Conservation (phyloP, 2,888 invertebrate genomes). For the Drosophila leonis region DNA sequence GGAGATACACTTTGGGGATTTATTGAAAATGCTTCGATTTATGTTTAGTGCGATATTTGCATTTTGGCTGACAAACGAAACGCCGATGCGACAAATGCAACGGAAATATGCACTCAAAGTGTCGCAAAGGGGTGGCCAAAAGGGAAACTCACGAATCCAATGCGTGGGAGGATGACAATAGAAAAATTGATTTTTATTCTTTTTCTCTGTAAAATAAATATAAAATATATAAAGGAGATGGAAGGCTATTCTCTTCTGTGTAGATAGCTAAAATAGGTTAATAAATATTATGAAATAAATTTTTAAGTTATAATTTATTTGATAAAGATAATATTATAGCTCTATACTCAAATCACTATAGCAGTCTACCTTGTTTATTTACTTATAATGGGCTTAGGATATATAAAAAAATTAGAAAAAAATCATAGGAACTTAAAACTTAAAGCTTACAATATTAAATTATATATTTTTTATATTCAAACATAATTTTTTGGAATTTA, state of each 20-base stretch:
- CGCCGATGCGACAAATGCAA: conserved; percentile 54
- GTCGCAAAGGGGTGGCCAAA: neutral
- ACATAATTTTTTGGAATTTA: neutral
- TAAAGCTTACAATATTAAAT: no score
- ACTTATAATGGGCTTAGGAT: no score
- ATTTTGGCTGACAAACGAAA: conserved; percentile 67
- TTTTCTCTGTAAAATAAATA: neutral
- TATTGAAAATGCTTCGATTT: conserved; percentile 78
- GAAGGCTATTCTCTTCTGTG: neutral
- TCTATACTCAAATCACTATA: no score
- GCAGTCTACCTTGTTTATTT: no score
- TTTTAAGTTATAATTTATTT: neutral
- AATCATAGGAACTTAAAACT: no score
- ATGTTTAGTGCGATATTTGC: conserved; percentile 75
- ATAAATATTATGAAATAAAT: neutral
- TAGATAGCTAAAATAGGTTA: neutral
- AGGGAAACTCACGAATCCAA: neutral
- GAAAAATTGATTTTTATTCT: conserved; percentile 1
- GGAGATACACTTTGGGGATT: conserved; percentile 54
- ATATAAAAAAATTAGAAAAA: no score
- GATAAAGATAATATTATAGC: no score
- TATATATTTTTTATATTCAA: no score
- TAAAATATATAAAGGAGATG: neutral
- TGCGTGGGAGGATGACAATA: neutral
- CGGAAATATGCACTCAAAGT: conserved; percentile 44